These are phyloP conservation scores for Castor canadensis DNA, from an alignment of 2,113 vertebrate species.

Conservation along the genomic window DNA sequence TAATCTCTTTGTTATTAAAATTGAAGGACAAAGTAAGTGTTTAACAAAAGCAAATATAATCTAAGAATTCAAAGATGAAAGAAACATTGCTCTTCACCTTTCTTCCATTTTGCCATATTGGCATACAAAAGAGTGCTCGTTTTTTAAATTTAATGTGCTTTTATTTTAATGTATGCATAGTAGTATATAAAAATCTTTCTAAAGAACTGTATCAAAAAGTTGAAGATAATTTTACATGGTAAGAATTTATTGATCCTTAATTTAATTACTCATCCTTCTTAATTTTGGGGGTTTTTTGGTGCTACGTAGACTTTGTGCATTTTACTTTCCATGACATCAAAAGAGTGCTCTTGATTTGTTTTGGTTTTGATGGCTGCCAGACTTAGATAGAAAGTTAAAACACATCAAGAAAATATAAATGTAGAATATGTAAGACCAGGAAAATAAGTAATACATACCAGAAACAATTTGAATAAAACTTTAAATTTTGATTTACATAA, in stretches of 20 bases:
- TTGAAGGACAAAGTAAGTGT: not conserved
- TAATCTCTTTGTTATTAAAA: not conserved
- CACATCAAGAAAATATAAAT: not conserved
- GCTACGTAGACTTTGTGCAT: not conserved
- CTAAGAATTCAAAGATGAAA: not conserved
- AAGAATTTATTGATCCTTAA: not conserved
- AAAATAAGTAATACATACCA: not conserved
- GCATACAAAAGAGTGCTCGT: not conserved
- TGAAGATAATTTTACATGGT: conserved; percentile 32
- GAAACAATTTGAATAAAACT: no score
- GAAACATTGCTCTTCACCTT: not conserved
- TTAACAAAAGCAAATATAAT: not conserved
- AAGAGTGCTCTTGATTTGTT: no score
- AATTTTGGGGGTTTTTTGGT: not conserved
- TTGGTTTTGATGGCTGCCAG: not conserved
- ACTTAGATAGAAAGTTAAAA: not conserved
- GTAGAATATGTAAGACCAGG: not conserved
- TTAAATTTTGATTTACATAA: no score
- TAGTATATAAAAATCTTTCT: not conserved
- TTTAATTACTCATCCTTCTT: not conserved
- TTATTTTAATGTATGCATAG: conserved; percentile 16
- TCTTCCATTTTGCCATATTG: not conserved
- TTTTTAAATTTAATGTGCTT: conserved; percentile 2
- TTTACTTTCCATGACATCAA: not conserved
- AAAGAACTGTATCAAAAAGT: conserved; percentile 23